Evolutionary conservation across 2,113 vertebrate genomes (phyloP), one percentile per base, ranked within the genome.

Genomic region (Eptatretus burgeri): DNA sequence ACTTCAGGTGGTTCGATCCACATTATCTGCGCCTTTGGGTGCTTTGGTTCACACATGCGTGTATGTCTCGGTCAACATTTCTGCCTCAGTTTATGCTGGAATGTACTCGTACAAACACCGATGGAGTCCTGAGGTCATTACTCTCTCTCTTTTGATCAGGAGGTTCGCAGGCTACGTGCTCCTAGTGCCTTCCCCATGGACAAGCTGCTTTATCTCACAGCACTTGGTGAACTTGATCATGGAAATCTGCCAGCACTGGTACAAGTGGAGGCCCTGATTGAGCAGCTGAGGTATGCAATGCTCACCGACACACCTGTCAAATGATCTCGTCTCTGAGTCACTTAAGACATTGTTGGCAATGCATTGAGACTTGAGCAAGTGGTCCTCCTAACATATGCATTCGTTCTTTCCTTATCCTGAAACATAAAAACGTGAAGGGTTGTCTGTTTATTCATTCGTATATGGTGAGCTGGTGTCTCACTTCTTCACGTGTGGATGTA

Each of bases 101-200:
- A n/a, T 13, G 56, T 62, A 17, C n/a, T 19, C 12, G n/a, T n/a
- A 12, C n/a, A 62, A 10, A 62, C 12, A 10, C 9, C 13, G 56
- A 13, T 62, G 27, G 3, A 41, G 27, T 41, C 27, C 27, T 41
- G 27, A 41, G 27, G 27, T 41, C 27, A 41, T 41, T 13, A 50
- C 16, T 41, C 62, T 13, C 62, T 13, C 51, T 13, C 62, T 17
- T 41, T 60, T 65, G n/a, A 10, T 2, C 74, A 96, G 91, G 89
- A 98, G 73, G 83, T 98, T 77, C 95, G 95, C 74, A 83, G 77
- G 67, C 83, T 87, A 64, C 80, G 74, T 67, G 89, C 95, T 73
- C 83, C 91, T 67, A 96, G 94, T 74, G 85, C 89, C 14, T 98
- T 98, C 73, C 95, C 91, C 64, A 95, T 95, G 87, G 91, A 98